phyloP scores from a whole-genome alignment of 2,888 invertebrate species.

The Dryococelus australis region DNA sequence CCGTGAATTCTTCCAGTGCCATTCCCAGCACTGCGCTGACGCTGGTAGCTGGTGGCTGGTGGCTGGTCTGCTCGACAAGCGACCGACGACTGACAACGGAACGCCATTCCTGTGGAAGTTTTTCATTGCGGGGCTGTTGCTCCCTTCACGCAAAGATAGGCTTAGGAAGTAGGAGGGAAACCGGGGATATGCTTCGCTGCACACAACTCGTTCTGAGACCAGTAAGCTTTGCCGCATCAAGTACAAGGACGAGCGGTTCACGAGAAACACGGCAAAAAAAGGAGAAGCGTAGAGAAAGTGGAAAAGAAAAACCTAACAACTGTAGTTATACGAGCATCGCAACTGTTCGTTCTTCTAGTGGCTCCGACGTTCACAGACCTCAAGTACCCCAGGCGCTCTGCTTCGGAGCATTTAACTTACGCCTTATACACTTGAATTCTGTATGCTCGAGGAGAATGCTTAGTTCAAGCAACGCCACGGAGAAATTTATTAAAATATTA shows the following conservation, averaged over 20 bases:
- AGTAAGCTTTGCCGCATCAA: constrained; percentile 23
- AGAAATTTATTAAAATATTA: no score
- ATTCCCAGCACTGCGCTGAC: constrained; percentile 60
- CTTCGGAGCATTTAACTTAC: background rate
- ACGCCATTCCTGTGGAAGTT: constrained; percentile 28
- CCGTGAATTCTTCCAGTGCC: constrained; percentile 90
- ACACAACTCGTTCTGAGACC: constrained; percentile 33
- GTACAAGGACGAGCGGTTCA: constrained; percentile 27
- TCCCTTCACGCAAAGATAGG: constrained; percentile 32
- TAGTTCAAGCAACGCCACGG: no score
- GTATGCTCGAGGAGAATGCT: no score
- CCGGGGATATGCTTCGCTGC: constrained; percentile 45
- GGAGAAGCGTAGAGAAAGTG: background rate
- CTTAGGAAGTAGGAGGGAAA: constrained; percentile 34
- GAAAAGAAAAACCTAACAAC: constrained; percentile 27
- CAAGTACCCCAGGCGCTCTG: background rate
- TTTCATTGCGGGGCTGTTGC: constrained; percentile 37
- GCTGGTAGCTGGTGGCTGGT: background rate
- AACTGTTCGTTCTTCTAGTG: background rate
- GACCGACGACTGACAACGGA: constrained; percentile 37
- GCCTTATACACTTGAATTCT: background rate
- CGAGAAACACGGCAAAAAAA: constrained; percentile 23
- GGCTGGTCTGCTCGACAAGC: constrained; percentile 29
- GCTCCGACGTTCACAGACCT: background rate
- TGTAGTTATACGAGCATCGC: background rate